Evolutionary conservation across 1,140 invertebrate genomes (phyloP).

Genomic region (Oryzaephilus surinamensis): DNA sequence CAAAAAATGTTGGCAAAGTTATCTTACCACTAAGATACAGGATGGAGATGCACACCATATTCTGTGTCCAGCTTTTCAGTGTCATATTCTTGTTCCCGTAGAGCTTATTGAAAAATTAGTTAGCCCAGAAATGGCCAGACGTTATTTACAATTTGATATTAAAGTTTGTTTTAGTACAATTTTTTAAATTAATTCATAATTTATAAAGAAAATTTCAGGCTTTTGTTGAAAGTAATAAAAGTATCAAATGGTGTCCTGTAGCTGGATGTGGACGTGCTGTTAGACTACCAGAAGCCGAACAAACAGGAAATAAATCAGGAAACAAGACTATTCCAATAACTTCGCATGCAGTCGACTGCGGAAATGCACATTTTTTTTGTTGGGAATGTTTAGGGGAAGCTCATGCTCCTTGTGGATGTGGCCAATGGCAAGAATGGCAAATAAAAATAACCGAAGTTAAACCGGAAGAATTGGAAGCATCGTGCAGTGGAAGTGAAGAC

Average conservation of each 20-base stretch:
- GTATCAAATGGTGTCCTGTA: conserved; percentile 64
- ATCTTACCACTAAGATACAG: conserved; percentile 56
- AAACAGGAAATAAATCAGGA: conserved; percentile 24
- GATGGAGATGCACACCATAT: conserved; percentile 59
- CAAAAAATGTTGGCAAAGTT: conserved; percentile 54
- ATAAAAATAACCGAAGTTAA: conserved; percentile 52
- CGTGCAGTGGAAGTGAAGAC: conserved; percentile 49
- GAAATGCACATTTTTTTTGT: conserved; percentile 63
- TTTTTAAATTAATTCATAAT: conserved; percentile 1
- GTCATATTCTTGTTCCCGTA: conserved; percentile 54
- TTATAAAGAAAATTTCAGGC: conserved; percentile 37
- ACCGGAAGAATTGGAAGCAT: conserved; percentile 51
- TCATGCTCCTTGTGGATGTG: conserved; percentile 58
- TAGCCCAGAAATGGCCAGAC: conserved; percentile 51
- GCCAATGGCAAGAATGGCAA: conserved; percentile 56
- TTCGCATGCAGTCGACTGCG: conserved; percentile 63
- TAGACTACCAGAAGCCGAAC: conserved; percentile 49
- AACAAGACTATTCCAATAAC: conserved; percentile 34
- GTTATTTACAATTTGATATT: conserved; percentile 64
- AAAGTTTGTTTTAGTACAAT: conserved; percentile 39
- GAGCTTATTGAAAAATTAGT: conserved; percentile 58
- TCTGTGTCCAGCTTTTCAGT: conserved; percentile 55
- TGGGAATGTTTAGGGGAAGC: conserved; percentile 55
- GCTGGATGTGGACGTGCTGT: conserved; percentile 60
- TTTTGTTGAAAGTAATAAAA: conserved; percentile 63